phyloP scores from a whole-genome alignment of 1,140 invertebrate genomes.

The Monomorium pharaonis region DNA sequence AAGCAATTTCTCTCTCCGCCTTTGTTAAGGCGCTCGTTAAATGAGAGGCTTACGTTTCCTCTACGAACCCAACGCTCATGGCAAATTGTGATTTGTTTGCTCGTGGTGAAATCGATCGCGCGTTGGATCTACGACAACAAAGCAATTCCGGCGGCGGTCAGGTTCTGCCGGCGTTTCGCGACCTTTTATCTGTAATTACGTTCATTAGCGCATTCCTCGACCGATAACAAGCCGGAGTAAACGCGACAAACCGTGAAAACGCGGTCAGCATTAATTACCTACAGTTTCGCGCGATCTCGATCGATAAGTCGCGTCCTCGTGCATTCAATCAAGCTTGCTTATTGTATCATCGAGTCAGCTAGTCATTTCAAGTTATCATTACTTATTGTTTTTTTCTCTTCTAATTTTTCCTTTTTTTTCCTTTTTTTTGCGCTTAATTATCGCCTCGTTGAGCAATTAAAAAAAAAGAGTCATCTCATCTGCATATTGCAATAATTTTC shows the following conservation, averaged over 20 bases:
- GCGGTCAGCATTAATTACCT: conserved; percentile 69
- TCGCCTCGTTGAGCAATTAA: background rate
- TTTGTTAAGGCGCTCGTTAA: conserved; percentile 36
- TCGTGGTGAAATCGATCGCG: conserved; percentile 39
- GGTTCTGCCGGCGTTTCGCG: conserved; percentile 19
- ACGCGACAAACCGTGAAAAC: conserved; percentile 69
- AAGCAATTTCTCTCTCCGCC: conserved; percentile 28
- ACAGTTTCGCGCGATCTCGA: conserved; percentile 51
- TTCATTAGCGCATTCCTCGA: conserved; percentile 68
- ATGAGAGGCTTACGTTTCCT: conserved; percentile 46
- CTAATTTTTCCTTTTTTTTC: too few species aligned
- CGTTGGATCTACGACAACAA: conserved; percentile 1
- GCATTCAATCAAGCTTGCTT: background rate
- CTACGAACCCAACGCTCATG: background rate
- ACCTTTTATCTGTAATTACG: conserved; percentile 74
- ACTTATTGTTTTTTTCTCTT: background rate
- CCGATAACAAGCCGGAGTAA: conserved; percentile 66
- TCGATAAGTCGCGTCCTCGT: conserved; percentile 1
- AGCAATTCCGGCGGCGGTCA: conserved; percentile 14
- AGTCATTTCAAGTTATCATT: background rate
- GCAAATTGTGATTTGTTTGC: conserved; percentile 50
- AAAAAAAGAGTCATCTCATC: background rate
- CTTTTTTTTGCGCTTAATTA: background rate
- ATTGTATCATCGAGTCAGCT: background rate
- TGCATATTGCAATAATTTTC: background rate